phyloP scores from a whole-genome alignment of 2,888 invertebrate species.

The Ommatoiulus sabulosus region DNA sequence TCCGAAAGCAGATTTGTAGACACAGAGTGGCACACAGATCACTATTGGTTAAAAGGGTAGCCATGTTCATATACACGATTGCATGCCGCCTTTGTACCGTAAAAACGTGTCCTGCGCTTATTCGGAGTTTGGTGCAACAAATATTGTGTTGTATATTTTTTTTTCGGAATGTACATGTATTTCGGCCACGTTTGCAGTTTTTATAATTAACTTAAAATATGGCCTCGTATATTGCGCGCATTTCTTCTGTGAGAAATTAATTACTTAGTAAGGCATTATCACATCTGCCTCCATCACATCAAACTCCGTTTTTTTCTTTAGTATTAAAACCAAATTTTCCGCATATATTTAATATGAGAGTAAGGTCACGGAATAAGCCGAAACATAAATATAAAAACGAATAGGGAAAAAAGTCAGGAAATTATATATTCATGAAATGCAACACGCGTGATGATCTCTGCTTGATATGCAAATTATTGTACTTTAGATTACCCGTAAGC shows the following conservation, averaged over 20 bases:
- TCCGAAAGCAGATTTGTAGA: too few species aligned
- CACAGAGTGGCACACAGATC: too few species aligned
- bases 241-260: neutral
- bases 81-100: too few species aligned
- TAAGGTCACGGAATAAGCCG: neutral
- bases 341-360: neutral
- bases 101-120: too few species aligned
- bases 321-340: neutral
- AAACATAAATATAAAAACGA: neutral
- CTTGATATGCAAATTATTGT: constrained; percentile 31
- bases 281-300: constrained; percentile 19
- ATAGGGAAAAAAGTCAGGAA: neutral
- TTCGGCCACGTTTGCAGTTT: neutral
- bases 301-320: neutral
- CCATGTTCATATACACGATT: too few species aligned
- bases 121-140: neutral
- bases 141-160: neutral
- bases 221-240: neutral
- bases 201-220: constrained; percentile 13
- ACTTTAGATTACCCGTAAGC: neutral
- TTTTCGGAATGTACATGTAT: neutral
- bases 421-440: constrained; percentile 41
- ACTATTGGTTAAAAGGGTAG: too few species aligned
- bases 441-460: constrained; percentile 44
- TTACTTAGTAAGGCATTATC: constrained; percentile 30